Percentiles rank a stretch among this genome's conserved stretches.
These are phyloP conservation scores for Odontesthes bonariensis DNA, from an alignment of 2,113 vertebrate species.

Conservation along the genomic window DNA sequence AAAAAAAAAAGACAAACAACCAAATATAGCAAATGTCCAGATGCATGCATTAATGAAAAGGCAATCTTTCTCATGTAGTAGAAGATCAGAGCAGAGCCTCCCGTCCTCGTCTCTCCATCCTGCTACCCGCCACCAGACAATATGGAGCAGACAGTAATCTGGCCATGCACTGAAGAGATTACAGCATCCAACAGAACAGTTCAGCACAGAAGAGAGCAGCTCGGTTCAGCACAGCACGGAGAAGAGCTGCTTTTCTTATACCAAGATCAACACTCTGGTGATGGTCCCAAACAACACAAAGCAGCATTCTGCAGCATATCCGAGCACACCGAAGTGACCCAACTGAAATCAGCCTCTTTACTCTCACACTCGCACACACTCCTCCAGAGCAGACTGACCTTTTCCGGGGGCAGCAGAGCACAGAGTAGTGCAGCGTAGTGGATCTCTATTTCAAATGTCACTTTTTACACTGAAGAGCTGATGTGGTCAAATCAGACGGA, in stretches of 20 bases:
- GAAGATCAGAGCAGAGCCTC: slow-evolving; percentile 58
- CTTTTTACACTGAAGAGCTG: slow-evolving; percentile 65
- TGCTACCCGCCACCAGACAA: slow-evolving; percentile 64
- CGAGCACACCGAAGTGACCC: slow-evolving; percentile 26
- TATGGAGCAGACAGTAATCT: slow-evolving; percentile 80
- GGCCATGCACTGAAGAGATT: slow-evolving; percentile 74
- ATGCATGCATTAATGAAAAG: slow-evolving; percentile 74
- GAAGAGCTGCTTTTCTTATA: slow-evolving; percentile 11
- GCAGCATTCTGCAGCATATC: slow-evolving; percentile 11
- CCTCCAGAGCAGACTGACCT: slow-evolving; percentile 72
- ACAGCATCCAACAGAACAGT: slow-evolving; percentile 70
- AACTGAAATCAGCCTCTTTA: slow-evolving; percentile 20
- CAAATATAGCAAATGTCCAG: slow-evolving; percentile 66
- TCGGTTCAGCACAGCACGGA: slow-evolving; percentile 30
- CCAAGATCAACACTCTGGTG: slow-evolving; percentile 8
- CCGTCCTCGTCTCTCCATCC: slow-evolving; percentile 55
- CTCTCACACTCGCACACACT: slow-evolving; percentile 35
- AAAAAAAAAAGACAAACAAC: slow-evolving; percentile 58
- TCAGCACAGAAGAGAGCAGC: slow-evolving; percentile 59
- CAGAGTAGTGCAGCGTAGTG: slow-evolving; percentile 56
- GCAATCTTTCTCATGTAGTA: slow-evolving; percentile 71
- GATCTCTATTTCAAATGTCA: slow-evolving; percentile 74
- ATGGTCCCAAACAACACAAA: slow-evolving; percentile 23
- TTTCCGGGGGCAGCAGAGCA: slow-evolving; percentile 64
- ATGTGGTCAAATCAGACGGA: slow-evolving; percentile 44